Evolutionary conservation across 2,888 invertebrate species (phyloP).

Genomic region (Leptarthrus brevirostris): DNA sequence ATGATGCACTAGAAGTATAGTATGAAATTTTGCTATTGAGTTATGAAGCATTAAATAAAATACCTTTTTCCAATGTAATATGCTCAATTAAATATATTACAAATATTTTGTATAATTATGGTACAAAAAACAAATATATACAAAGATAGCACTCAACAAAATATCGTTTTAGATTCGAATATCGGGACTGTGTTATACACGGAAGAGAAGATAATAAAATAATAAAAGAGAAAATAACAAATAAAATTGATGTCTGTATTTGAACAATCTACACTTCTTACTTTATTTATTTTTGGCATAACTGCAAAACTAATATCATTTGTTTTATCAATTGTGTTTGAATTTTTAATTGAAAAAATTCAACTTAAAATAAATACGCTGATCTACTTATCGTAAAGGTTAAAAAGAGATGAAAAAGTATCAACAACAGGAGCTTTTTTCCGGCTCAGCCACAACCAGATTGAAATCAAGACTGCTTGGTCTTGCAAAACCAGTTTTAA

Average conservation of each 20-base stretch:
- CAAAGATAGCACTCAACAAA: slow-evolving; percentile 42
- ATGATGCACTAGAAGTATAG: too few relatives aligned
- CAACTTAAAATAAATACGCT: slow-evolving; percentile 30
- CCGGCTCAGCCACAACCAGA: slow-evolving; percentile 89
- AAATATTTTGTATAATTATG: slow-evolving; percentile 44
- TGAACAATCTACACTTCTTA: slow-evolving; percentile 1
- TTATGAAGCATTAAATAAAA: slow-evolving; percentile 10
- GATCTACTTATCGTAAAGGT: slow-evolving; percentile 33
- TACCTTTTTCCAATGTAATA: background rate
- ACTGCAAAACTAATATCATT: slow-evolving; percentile 35
- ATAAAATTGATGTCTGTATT: background rate
- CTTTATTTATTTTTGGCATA: slow-evolving; percentile 35
- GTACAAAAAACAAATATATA: slow-evolving; percentile 47
- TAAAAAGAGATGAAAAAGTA: slow-evolving; percentile 53
- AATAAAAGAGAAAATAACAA: background rate
- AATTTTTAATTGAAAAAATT: slow-evolving; percentile 23
- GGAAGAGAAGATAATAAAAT: background rate
- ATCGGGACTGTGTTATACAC: slow-evolving; percentile 1
- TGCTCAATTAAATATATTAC: slow-evolving; percentile 41
- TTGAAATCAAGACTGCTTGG: slow-evolving; percentile 86
- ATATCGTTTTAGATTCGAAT: slow-evolving; percentile 16
- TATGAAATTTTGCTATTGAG: too few relatives aligned
- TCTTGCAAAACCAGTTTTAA: slow-evolving; percentile 90
- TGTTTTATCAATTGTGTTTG: slow-evolving; percentile 13
- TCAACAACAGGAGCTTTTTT: slow-evolving; percentile 89